Percentiles rank a stretch among this genome's conserved stretches.
phyloP scores from a whole-genome alignment of 2,888 invertebrate species.

The Brenthis hecate region DNA sequence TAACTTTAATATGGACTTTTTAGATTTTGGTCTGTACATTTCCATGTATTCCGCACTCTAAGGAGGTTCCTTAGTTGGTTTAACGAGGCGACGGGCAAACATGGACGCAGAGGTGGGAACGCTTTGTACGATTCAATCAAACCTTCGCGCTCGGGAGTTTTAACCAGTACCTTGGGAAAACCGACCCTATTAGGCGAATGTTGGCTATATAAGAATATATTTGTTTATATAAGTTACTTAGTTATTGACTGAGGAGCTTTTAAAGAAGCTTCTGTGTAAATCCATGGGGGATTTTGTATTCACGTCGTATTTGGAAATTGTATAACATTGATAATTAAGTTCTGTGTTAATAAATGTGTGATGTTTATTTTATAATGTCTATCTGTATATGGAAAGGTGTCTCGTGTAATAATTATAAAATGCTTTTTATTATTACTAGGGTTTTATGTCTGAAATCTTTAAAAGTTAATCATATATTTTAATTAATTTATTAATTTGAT shows the following conservation, averaged over 20 bases:
- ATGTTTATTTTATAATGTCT: no score
- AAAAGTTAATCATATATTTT: no score
- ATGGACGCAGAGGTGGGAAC: slow-evolving; percentile 47
- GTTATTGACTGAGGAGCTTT: slow-evolving; percentile 9
- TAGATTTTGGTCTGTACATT: slow-evolving; percentile 24
- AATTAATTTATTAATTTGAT: no score
- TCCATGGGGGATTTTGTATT: neutral
- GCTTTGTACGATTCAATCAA: slow-evolving; percentile 55
- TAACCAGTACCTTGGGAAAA: slow-evolving; percentile 28
- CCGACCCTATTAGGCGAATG: slow-evolving; percentile 26
- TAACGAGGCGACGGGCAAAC: slow-evolving; percentile 53
- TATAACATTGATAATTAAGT: neutral
- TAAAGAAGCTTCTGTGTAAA: neutral
- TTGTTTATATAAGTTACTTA: slow-evolving; percentile 8
- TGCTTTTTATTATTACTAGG: no score
- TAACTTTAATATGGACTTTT: neutral
- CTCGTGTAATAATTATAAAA: no score
- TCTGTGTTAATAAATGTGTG: neutral
- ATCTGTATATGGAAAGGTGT: no score
- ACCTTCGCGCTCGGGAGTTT: slow-evolving; percentile 40
- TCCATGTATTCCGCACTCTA: slow-evolving; percentile 32
- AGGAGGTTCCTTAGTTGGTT: slow-evolving; percentile 49
- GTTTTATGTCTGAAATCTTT: no score
- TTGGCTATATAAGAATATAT: slow-evolving; percentile 5
- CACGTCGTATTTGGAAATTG: neutral